These are phyloP conservation scores for Champsocephalus gunnari DNA, from an alignment of 2,797 vertebrate species.

Conservation along the genomic window DNA sequence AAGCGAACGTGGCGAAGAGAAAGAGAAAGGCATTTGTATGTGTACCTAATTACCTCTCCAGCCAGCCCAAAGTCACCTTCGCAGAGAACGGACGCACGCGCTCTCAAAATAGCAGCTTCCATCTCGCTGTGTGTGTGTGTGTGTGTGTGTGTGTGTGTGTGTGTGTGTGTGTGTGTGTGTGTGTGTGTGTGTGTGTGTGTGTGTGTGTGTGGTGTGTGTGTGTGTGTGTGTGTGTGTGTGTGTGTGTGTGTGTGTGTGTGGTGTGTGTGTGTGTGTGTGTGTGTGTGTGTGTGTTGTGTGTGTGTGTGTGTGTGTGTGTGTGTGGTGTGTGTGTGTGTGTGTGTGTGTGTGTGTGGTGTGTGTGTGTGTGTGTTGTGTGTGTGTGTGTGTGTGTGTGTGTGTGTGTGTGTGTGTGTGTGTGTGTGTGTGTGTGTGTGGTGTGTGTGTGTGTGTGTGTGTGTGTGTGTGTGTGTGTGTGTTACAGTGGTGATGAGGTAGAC, in stretches of 20 bases:
- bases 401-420: conserved; percentile 62
- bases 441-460: conserved; percentile 28
- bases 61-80: conserved; percentile 86
- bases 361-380: conserved; percentile 48
- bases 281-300: conserved; percentile 52
- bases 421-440: conserved; percentile 48
- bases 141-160: conserved; percentile 46
- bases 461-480: conserved; percentile 46
- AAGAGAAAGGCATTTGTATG: conserved; percentile 83
- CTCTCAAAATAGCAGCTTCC: conserved; percentile 81
- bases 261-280: conserved; percentile 43
- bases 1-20: conserved; percentile 68
- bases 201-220: conserved; percentile 61
- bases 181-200: conserved; percentile 61
- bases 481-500: conserved; percentile 78
- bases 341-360: conserved; percentile 35
- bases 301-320: conserved; percentile 63
- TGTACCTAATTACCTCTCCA: conserved; percentile 86
- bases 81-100: conserved; percentile 73
- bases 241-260: conserved; percentile 40
- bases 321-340: conserved; percentile 54
- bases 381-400: conserved; percentile 61
- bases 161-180: conserved; percentile 59
- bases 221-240: conserved; percentile 45
- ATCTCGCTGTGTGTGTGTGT: conserved; percentile 55